A percentile compares a stretch with the other conserved stretches of the same genome.
Conservation (phyloP, 2,888 invertebrate species). For the Nysson spinosus region DNA sequence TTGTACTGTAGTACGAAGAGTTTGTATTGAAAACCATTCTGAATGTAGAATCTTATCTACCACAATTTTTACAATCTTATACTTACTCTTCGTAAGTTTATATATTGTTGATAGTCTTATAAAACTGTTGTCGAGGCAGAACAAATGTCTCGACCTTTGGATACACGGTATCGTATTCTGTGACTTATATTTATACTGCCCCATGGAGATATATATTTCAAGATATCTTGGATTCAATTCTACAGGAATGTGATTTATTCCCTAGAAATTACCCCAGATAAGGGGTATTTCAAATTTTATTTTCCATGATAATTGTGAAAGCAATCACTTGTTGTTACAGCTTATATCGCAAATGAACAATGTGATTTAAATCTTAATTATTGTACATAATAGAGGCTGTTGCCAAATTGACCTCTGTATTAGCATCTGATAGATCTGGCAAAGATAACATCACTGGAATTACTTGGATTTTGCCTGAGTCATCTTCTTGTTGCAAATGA, state of each 20-base stretch:
- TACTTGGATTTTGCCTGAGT: conserved; percentile 73
- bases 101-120: conserved; percentile 18
- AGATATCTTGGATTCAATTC: conserved; percentile 31
- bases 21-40: conserved; percentile 20
- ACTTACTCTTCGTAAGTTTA: conserved; percentile 11
- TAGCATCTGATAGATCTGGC: conserved; percentile 71
- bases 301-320: conserved; percentile 29
- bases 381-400: conserved; percentile 75
- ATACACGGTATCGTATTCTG: conserved; percentile 12
- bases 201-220: conserved; percentile 31
- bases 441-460: conserved; percentile 74
- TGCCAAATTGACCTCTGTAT: conserved; percentile 71
- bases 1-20: conserved; percentile 20
- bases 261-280: conserved; percentile 31
- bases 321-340: conserved; percentile 36
- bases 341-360: conserved; percentile 10
- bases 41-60: conserved; percentile 19
- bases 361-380: conserved; percentile 55
- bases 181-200: conserved; percentile 11
- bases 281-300: conserved; percentile 25
- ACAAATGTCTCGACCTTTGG: conserved; percentile 6
- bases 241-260: conserved; percentile 46
- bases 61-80: conserved; percentile 37
- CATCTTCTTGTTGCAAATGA: conserved; percentile 71
- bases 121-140: conserved; percentile 19